Evolutionary conservation across 2,888 invertebrate species (phyloP), one percentile per base, ranked within the genome.

Genomic region (Dolichomitus sp.): DNA sequence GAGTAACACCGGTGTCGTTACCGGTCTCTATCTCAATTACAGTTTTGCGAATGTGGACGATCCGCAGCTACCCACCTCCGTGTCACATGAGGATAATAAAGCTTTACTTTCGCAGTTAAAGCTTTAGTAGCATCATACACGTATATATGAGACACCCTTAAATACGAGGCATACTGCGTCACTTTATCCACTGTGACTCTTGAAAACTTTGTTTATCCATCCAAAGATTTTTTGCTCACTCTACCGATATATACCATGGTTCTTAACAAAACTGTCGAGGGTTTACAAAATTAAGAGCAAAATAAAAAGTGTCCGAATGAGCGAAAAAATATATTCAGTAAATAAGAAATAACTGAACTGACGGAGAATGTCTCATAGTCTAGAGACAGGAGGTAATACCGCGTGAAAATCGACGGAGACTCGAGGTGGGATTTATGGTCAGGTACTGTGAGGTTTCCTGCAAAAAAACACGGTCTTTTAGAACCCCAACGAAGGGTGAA

Each of bases 21-120:
- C 73, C 59, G 68, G 66, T 80, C 59, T 80, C 59, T 80, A 80
- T 68, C 73, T 30, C 59, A 66, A 68, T 80, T 19, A 48, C 40
- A 6, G 40, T 37, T n/a, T 37, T 19, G 30, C 66, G 40, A 48
- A 33, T 23, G n/a, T 59, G 27, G 57, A 61, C 50, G 61, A 30
- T 69, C 50, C 37, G 7, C 66, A 68, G n/a, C 61, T 52, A 50
- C 50, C 48, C 40, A 12, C 57, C 12, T 52, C 14, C 37, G 37
- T 37, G 14, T 27, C 17, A 14, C 48, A 57, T 9, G 27, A 27
- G 5, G 61, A 69, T 70, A 69, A 52, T 30, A 61, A 69, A 61
- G 50, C 40, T 61, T 30, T 14, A 27, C 37, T 69, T 61, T 40
- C 40, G 40, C 37, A 66, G 14, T 54, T 27, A 54, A 54, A 12